These are phyloP conservation scores for Tetrapedia diversipes DNA, from an alignment of 2,888 invertebrate genomes.

Conservation along the genomic window DNA sequence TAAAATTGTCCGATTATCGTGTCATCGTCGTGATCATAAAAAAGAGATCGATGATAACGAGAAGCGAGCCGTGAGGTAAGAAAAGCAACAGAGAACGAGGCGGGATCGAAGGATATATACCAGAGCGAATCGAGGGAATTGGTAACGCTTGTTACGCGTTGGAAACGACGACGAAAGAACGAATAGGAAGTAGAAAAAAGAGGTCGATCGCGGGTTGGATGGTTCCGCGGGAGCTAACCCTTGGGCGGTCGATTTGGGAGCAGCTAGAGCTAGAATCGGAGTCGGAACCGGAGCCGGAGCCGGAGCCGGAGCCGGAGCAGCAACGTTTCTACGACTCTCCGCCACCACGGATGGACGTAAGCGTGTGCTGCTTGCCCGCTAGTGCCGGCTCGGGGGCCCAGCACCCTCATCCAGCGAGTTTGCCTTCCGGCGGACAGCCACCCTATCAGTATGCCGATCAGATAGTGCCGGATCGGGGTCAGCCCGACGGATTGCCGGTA, in stretches of 20 bases:
- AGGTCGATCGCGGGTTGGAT: constrained; percentile 75
- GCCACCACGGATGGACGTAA: constrained; percentile 82
- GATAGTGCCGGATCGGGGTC: constrained; percentile 81
- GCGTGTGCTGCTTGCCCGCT: constrained; percentile 81
- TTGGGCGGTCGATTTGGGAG: constrained; percentile 78
- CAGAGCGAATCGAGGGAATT: not conserved
- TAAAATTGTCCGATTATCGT: too few species aligned
- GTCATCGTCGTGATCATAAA: too few species aligned
- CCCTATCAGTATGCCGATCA: constrained; percentile 81
- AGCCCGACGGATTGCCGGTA: constrained; percentile 76
- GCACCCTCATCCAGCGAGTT: constrained; percentile 75
- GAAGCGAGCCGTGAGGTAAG: too few species aligned
- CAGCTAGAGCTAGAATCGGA: constrained; percentile 74
- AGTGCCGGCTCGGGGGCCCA: constrained; percentile 80
- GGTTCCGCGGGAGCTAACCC: constrained; percentile 79
- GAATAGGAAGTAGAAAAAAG: constrained; percentile 21
- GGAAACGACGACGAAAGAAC: not conserved
- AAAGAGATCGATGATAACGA: too few species aligned
- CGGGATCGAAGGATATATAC: not conserved
- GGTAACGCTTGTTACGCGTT: not conserved
- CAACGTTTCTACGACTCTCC: constrained; percentile 80
- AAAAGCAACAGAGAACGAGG: not conserved
- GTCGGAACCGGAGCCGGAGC: constrained; percentile 60
- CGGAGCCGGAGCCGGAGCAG: constrained; percentile 75
- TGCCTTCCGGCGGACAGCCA: constrained; percentile 74